Base-by-base conservation (phyloP, 2,797 vertebrate genomes). In the Diplodus puntazzo region DNA sequence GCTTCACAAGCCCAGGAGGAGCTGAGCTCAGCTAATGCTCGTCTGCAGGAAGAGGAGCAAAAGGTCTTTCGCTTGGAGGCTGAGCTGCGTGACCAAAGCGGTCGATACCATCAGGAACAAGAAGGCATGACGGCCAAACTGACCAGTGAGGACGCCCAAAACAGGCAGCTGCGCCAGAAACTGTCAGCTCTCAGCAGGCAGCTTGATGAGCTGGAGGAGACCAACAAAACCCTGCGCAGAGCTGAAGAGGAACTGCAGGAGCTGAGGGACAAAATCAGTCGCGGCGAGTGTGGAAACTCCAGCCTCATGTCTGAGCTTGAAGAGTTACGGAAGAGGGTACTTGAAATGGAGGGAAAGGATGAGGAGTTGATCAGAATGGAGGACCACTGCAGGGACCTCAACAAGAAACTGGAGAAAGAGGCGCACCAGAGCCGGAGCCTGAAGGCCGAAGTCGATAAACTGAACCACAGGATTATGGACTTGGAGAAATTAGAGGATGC, bases 331-430 rank as follows among this genome's bases (percentile, higher is more conserved):
- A 98, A 98, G 84, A 95, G 97, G 73, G 94, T 99, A 3, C 93
- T 98, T 48, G 97, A 99, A 82, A 98, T 99, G 97, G 98, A 99
- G 90, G 98, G 97, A 58, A 99, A 99, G 92, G 98, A 99, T 3
- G 97, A 98, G 80, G 98, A 99, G 88, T 89, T 99, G 79, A 96
- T 97, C 83, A 95, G 97, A 84, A 97, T 99, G 97, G 98, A 99
- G 91, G 97, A 98, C 70, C 97, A 97, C 85, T 99, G 97, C 89
- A 94, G 96, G 82, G 97, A 98, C 83, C 97, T 99, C 76, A 97
- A 97, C 48, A 97, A 95, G 78, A 99, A 97, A 84, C 94, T 99
- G 64, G 97, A 98, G 92, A 98, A 97, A 81, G 98, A 99, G 91
- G 94, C 96, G 21, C 92, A 78, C 8, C 97, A 98, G 77, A 97